Conservation (phyloP, 2,797 vertebrate genomes). For the Pogoniulus pusillus region DNA sequence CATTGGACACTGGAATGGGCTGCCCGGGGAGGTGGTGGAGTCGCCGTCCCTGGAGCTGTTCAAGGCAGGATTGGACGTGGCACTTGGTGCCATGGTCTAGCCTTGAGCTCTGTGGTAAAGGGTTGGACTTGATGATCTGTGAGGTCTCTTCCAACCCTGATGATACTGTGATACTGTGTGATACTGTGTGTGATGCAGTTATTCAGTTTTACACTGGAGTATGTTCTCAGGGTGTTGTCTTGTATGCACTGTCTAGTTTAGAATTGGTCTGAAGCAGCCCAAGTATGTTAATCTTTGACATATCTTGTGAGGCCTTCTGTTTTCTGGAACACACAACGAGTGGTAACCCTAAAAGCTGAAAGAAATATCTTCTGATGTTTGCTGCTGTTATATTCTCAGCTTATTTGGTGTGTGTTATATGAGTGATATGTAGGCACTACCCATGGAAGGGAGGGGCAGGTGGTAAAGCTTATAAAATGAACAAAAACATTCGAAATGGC, state of each 20-base stretch:
- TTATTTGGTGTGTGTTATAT: not conserved
- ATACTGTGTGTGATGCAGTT: no score
- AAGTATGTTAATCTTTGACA: not conserved
- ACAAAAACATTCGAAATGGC: not conserved
- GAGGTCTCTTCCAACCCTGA: no score
- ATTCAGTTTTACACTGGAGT: not conserved
- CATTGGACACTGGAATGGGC: no score
- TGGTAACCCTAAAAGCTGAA: not conserved
- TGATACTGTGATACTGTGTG: no score
- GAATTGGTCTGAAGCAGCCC: not conserved
- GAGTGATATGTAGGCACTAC: not conserved
- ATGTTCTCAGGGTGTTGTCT: not conserved
- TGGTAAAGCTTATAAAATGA: not conserved
- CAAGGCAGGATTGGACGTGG: no score
- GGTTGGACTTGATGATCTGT: no score
- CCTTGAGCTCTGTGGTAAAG: no score
- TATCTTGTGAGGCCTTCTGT: not conserved
- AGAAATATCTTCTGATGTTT: not conserved
- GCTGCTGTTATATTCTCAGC: not conserved
- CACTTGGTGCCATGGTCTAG: no score
- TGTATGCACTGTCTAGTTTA: not conserved
- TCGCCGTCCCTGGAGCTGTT: no score
- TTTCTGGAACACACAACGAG: not conserved
- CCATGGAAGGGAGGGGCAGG: not conserved
- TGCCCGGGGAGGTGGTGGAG: no score